phyloP scores from a whole-genome alignment of 2,888 invertebrate species.

The Tromatobia lineatoria region DNA sequence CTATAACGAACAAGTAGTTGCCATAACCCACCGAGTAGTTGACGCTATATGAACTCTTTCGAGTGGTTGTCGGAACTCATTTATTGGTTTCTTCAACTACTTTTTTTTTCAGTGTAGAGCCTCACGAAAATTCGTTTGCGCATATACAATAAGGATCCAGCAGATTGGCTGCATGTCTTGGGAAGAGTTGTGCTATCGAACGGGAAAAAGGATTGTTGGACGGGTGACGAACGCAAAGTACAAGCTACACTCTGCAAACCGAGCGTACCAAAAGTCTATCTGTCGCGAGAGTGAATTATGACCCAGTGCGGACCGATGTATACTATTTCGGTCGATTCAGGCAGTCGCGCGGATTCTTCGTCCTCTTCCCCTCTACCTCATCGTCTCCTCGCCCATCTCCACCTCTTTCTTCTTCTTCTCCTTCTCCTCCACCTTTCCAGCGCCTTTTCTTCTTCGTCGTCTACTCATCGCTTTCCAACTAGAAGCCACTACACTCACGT shows the following conservation, averaged over 20 bases:
- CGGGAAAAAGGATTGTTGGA: conserved; percentile 37
- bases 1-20: too few relatives aligned
- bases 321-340: conserved; percentile 68
- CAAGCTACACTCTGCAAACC: conserved; percentile 28
- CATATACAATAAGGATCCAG: conserved; percentile 24
- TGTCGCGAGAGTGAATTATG: conserved; percentile 67
- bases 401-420: conserved; percentile 36
- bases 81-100: too few relatives aligned
- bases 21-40: too few relatives aligned
- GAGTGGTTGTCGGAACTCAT: too few relatives aligned
- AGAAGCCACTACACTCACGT: conserved; percentile 55
- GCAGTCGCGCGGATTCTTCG: conserved; percentile 42
- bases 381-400: conserved; percentile 42
- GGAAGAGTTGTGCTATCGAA: conserved; percentile 30
- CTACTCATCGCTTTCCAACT: conserved; percentile 63
- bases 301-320: conserved; percentile 64
- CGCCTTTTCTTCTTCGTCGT: conserved; percentile 60
- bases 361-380: conserved; percentile 53
- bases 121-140: background rate
- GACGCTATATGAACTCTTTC: too few relatives aligned
- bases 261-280: conserved; percentile 57
- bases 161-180: conserved; percentile 14
- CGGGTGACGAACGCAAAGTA: conserved; percentile 35
- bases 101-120: too few relatives aligned
- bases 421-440: conserved; percentile 32